Base-by-base conservation (phyloP, 1,140 invertebrate species). In the Heliconius hewitsoni region DNA sequence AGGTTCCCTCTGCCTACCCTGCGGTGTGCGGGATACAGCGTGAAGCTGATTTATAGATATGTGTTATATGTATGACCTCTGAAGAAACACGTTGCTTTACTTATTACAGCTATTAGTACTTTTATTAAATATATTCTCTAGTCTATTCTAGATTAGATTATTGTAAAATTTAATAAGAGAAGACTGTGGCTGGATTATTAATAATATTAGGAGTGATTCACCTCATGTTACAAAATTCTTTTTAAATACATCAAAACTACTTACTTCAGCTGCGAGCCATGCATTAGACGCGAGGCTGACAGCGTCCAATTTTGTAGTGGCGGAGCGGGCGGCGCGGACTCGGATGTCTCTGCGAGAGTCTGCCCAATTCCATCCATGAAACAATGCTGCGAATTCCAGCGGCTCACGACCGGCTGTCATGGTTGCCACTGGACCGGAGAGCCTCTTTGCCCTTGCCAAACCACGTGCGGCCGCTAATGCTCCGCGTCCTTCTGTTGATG, bases 361-460 rank as follows among this genome's bases (percentile, higher is more conserved):
- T 46, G 87, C 87, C 92, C 91, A 93, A 81, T 90, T 89, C 98
- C 98, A 99, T 37, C 95, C 95, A 74, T 96, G 96, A 89, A 99
- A 97, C 1, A 99, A 92, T 52, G 96, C 96, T 86, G 97, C 98
- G 92, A 99, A 98, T 90, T 99, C 98, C 11, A 96, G 87, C 0
- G 98, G 98, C 89, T 99, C 98, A 4, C 96, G 96, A 30, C 96
- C 96, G 77, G 98, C 97, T 1, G 98, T 94, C 0, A 98, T 96
- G 27, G 97, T 95, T 2, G 96, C 97, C 0, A 99, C 97, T n/a
- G 96, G 96, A 27, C 96, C 96, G 0, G 96, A 96, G 89, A 98
- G 98, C 37, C 97, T 96, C 86, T 98, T 98, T 89, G 98, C 98
- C 73, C 97, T 97, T 1, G 98, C 96, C 88, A 98, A 98, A 0